Percentiles rank a stretch among this genome's conserved stretches.
phyloP scores from a whole-genome alignment of 2,797 vertebrate species.

The Holocentrus rufus region DNA sequence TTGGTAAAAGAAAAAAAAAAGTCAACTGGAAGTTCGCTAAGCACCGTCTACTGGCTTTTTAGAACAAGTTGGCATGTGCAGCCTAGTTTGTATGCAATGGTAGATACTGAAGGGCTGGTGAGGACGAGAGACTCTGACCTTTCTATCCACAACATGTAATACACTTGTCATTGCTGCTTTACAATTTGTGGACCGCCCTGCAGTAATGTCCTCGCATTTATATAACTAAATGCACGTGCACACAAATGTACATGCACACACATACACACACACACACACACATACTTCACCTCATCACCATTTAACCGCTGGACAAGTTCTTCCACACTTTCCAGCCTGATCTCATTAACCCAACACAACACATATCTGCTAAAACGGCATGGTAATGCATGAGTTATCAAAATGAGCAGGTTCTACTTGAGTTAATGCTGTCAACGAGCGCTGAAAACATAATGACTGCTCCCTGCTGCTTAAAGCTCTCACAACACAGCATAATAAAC shows the following conservation, averaged over 20 bases:
- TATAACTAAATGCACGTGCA: slow-evolving; percentile 47
- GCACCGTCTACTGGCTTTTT: not conserved
- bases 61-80: not conserved
- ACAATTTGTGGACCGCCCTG: slow-evolving; percentile 49
- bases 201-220: slow-evolving; percentile 44
- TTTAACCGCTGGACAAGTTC: slow-evolving; percentile 39
- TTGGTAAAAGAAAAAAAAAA: not conserved
- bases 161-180: slow-evolving; percentile 56
- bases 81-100: slow-evolving; percentile 54
- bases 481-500: slow-evolving; percentile 42
- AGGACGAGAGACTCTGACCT: slow-evolving; percentile 63
- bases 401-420: slow-evolving; percentile 54
- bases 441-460: slow-evolving; percentile 48
- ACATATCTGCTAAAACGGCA: slow-evolving; percentile 36
- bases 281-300: slow-evolving; percentile 25
- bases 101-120: slow-evolving; percentile 31
- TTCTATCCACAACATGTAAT: slow-evolving; percentile 64
- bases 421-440: slow-evolving; percentile 35
- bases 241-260: slow-evolving; percentile 1
- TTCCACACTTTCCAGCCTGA: slow-evolving; percentile 34
- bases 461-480: slow-evolving; percentile 38
- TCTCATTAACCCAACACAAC: slow-evolving; percentile 50
- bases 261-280: slow-evolving; percentile 8
- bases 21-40: not conserved
- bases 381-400: slow-evolving; percentile 43